These are phyloP conservation scores for Chlorocebus sabaeus DNA, from an alignment of 2,113 vertebrate genomes.

Conservation along the genomic window DNA sequence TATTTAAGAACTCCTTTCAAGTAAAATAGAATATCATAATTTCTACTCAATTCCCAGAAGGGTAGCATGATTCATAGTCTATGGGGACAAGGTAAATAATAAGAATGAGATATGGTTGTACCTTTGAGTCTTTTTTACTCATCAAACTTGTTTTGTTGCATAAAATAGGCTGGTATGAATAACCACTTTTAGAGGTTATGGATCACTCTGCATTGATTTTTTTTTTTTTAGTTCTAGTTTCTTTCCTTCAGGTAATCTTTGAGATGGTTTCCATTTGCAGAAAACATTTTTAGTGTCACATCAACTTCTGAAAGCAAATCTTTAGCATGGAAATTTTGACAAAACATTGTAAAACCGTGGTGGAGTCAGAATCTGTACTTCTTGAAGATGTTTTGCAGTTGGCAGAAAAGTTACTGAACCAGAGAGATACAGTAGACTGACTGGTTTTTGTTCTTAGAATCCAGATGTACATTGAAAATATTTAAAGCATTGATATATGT, in stretches of 20 bases:
- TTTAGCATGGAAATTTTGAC: conserved; percentile 46
- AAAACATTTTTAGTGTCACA: conserved; percentile 7
- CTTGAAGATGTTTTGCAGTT: background rate
- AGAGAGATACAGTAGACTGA: background rate
- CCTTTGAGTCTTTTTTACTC: background rate
- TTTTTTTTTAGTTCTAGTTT: background rate
- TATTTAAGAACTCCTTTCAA: background rate
- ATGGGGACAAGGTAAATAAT: background rate
- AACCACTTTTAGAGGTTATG: background rate
- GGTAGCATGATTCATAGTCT: background rate
- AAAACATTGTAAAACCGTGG: background rate
- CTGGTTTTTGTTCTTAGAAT: background rate
- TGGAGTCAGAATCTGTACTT: background rate
- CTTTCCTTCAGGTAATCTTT: background rate
- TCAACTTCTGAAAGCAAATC: background rate
- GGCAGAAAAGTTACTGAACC: background rate
- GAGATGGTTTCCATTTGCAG: conserved; percentile 23
- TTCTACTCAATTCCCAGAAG: background rate
- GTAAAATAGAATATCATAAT: background rate
- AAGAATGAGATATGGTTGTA: background rate
- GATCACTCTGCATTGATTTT: background rate
- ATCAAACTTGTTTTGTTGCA: conserved; percentile 13
- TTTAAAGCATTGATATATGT: background rate
- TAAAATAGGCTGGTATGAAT: background rate
- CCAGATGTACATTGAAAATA: background rate